These are phyloP conservation scores for Aleiodes alternator DNA, from an alignment of 2,888 invertebrate genomes.

Conservation along the genomic window DNA sequence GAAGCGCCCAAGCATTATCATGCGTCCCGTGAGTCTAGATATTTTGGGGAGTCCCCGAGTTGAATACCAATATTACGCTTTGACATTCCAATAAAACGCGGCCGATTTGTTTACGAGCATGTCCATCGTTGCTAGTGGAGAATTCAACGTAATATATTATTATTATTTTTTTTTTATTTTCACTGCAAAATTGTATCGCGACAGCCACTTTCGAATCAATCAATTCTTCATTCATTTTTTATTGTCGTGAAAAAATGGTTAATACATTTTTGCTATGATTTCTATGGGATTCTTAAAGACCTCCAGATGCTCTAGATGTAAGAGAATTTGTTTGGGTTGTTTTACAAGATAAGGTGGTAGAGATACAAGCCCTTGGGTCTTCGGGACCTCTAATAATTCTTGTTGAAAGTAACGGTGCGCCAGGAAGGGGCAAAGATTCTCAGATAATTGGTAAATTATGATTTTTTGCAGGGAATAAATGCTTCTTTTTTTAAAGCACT, in stretches of 20 bases:
- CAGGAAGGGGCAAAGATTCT: constrained; percentile 25
- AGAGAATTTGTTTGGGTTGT: constrained; percentile 38
- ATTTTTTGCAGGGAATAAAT: constrained; percentile 18
- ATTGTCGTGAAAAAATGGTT: not conserved
- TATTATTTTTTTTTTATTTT: constrained; percentile 11
- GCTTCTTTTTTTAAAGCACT: constrained; percentile 3
- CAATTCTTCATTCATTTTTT: not conserved
- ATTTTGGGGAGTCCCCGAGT: constrained; percentile 73
- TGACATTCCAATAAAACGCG: constrained; percentile 75
- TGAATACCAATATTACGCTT: constrained; percentile 75
- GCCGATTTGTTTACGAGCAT: constrained; percentile 75
- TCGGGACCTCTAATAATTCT: constrained; percentile 45
- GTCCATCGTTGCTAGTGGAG: constrained; percentile 57
- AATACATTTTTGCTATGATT: no score
- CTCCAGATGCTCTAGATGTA: constrained; percentile 42
- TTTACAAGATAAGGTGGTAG: constrained; percentile 35
- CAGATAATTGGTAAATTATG: constrained; percentile 41
- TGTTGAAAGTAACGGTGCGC: constrained; percentile 42
- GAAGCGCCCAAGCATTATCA: constrained; percentile 68
- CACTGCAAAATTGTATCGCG: constrained; percentile 5
- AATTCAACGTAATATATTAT: constrained; percentile 23
- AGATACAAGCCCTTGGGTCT: constrained; percentile 29
- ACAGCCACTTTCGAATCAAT: not conserved
- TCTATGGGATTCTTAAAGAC: not conserved
- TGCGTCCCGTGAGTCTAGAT: constrained; percentile 73